A percentile compares a stretch with the other conserved stretches of the same genome.
These are phyloP conservation scores for Habropoda laboriosa DNA, from an alignment of 1,140 invertebrate species.

Conservation along the genomic window DNA sequence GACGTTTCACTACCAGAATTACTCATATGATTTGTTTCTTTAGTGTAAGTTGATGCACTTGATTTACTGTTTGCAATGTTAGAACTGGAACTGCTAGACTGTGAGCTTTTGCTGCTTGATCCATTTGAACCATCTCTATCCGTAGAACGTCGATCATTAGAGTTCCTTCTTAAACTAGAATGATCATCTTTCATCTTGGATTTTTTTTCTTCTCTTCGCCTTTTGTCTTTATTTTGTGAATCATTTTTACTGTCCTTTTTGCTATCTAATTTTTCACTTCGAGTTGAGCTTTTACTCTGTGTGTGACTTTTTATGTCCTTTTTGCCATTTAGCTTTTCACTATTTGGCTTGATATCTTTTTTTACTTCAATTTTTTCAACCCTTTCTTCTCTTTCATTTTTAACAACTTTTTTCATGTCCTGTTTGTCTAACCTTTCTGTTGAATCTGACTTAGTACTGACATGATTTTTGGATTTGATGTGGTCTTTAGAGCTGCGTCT, in stretches of 20 bases:
- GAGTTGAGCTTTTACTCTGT: conserved; percentile 64
- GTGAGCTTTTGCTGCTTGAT: conserved; percentile 76
- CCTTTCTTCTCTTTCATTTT: conserved; percentile 62
- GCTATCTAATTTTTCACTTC: conserved; percentile 65
- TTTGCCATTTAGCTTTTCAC: conserved; percentile 58
- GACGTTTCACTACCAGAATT: conserved; percentile 78
- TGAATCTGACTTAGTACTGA: conserved; percentile 48
- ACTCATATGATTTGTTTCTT: conserved; percentile 72
- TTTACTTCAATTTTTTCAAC: conserved; percentile 50
- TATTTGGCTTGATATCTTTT: conserved; percentile 56
- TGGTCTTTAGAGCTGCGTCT: conserved; percentile 69
- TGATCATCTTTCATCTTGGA: conserved; percentile 78
- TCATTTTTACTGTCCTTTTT: conserved; percentile 67
- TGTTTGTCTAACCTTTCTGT: conserved; percentile 52
- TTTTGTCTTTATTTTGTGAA: conserved; percentile 73
- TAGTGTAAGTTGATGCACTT: conserved; percentile 68
- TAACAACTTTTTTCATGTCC: conserved; percentile 51
- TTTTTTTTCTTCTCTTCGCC: conserved; percentile 77
- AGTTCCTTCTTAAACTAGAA: conserved; percentile 76
- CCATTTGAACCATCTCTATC: conserved; percentile 80
- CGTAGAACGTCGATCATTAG: conserved; percentile 78
- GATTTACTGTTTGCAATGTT: conserved; percentile 67
- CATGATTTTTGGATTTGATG: conserved; percentile 59
- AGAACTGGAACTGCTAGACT: conserved; percentile 63
- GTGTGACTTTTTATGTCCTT: conserved; percentile 66